Evolutionary conservation across 2,113 vertebrate genomes (phyloP), one percentile per base, ranked within the genome.

Genomic region (Gopherus flavomarginatus): DNA sequence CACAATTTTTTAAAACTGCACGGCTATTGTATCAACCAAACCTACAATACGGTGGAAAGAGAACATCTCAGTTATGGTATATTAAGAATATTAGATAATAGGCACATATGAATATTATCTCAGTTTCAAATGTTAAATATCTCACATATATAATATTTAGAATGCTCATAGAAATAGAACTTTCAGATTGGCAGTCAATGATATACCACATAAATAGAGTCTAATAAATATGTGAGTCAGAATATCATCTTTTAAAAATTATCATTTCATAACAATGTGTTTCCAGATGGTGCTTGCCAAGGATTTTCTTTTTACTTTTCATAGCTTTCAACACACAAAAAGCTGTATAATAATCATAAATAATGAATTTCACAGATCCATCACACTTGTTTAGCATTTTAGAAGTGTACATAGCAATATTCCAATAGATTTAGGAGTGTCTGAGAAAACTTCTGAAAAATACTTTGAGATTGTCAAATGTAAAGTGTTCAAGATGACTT

Each of bases 121-220:
- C 35, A 90, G 31, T 89, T n/a, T 86, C n/a, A 94, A 80, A 59
- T 54, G 47, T 9, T 17, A 80, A 92, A 62, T 54, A 57, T 1
- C 38, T 38, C 31, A 53, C 35, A 81, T 81, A 38, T 4, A 3
- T 49, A 81, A 83, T 26, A 2, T 1, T 65, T 27, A 5, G 29
- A 35, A 0, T 2, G 31, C 27, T 65, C 42, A 42, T 75, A 19
- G 17, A 11, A 44, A 57, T 85, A 86, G 80, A 57, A 1, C 19
- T 19, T 42, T 42, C 50, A 54, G 29, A 62, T 24, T 49, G 47
- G 3, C 54, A 24, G 42, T 52, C 84, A 53, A 53, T 13, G 49
- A 53, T n/a, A 19, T 72, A 27, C 14, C 52, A 19, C n/a, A 5
- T 53, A 75, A 86, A 75, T 29, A 75, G 35, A 50, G 29, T 53